Percentiles rank a stretch among this genome's conserved stretches.
Conservation (phyloP, 2,113 vertebrate species). For the Chlamydotis undulata region DNA sequence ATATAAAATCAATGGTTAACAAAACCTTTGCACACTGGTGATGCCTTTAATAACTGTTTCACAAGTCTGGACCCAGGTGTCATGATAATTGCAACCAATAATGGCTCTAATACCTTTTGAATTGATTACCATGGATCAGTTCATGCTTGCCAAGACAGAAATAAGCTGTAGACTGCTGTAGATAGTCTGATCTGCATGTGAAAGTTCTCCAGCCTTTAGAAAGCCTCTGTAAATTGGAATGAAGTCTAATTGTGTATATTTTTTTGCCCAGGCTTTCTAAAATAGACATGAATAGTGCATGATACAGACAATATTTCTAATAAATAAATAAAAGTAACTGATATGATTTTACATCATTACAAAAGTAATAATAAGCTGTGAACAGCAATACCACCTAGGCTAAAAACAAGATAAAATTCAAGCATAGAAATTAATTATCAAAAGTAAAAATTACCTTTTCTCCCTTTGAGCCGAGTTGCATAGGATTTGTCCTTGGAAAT, state of each 20-base stretch:
- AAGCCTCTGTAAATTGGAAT: not conserved
- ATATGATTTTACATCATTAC: not conserved
- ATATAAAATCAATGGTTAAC: conserved; percentile 48
- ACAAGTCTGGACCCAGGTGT: conserved; percentile 26
- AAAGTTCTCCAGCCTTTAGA: not conserved
- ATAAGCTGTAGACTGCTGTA: not conserved
- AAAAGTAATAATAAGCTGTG: not conserved
- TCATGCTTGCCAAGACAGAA: conserved; percentile 27
- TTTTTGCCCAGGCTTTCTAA: not conserved
- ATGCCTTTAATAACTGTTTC: conserved; percentile 26
- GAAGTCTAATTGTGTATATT: not conserved
- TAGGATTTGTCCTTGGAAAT: not conserved
- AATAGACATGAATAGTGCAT: not conserved
- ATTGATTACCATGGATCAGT: conserved; percentile 43
- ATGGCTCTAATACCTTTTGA: conserved; percentile 43
- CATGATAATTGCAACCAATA: conserved; percentile 44
- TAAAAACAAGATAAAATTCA: not conserved
- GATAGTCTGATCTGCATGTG: not conserved
- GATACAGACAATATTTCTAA: not conserved
- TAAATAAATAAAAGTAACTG: not conserved
- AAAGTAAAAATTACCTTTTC: not conserved
- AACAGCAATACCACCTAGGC: not conserved
- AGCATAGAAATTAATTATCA: not conserved
- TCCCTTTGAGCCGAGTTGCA: not conserved
- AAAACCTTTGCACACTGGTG: not conserved